Evolutionary conservation across 2,797 vertebrate genomes (phyloP).

Genomic region (Ambastaia sidthimunki): DNA sequence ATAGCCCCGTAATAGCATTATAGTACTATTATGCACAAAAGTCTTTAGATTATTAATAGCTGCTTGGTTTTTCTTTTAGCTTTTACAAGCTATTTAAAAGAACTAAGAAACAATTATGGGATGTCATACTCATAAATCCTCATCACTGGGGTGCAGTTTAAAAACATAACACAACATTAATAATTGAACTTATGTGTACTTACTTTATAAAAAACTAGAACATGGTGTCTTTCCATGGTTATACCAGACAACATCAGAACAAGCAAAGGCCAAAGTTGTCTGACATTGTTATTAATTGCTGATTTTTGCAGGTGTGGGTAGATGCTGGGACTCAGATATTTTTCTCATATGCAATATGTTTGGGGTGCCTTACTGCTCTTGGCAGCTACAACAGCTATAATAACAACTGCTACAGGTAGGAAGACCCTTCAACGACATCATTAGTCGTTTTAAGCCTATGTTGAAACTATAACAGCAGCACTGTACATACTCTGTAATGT

Average conservation of each 20-base stretch:
- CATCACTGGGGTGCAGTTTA: not conserved
- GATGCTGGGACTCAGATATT: slow-evolving; percentile 99
- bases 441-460: not conserved
- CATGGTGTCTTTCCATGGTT: not conserved
- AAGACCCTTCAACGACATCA: not conserved
- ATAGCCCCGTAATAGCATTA: too few relatives aligned
- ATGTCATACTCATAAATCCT: not conserved
- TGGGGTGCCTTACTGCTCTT: slow-evolving; percentile 96
- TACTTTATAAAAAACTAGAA: not conserved
- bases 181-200: not conserved
- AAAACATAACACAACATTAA: not conserved
- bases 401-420: slow-evolving; percentile 98
- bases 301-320: slow-evolving; percentile 89
- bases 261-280: not conserved
- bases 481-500: too few relatives aligned
- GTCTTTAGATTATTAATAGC: not conserved
- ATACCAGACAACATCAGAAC: not conserved
- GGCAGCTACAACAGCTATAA: slow-evolving; percentile 98
- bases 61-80: not conserved
- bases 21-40: too few relatives aligned
- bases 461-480: not conserved
- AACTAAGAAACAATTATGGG: not conserved
- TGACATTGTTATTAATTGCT: slow-evolving; percentile 27
- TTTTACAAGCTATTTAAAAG: not conserved
- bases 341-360: slow-evolving; percentile 97